A percentile compares a stretch with the other conserved stretches of the same genome.
Conservation (phyloP, 1,140 invertebrate genomes). For the Bombus consobrinus region DNA sequence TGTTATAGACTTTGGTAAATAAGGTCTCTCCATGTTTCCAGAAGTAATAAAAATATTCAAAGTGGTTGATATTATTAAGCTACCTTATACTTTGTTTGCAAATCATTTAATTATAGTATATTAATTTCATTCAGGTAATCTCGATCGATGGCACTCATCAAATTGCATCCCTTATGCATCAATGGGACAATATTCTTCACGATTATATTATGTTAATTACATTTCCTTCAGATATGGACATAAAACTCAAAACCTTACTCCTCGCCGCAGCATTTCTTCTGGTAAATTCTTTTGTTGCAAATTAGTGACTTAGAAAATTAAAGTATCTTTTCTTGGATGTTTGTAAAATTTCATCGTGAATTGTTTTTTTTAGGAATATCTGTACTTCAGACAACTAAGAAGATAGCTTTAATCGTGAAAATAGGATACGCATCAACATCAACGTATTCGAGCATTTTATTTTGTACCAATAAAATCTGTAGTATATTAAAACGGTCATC, state of each 20-base stretch:
- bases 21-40: neutral
- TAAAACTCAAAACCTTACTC: constrained; percentile 74
- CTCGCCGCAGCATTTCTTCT: constrained; percentile 74
- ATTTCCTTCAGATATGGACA: constrained; percentile 66
- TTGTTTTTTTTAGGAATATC: constrained; percentile 62
- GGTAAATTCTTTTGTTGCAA: constrained; percentile 55
- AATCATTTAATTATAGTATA: neutral
- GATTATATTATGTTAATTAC: constrained; percentile 73
- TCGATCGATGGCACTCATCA: constrained; percentile 70
- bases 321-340: too few relatives aligned
- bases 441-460: too few relatives aligned
- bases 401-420: neutral
- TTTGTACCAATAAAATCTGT: too few relatives aligned
- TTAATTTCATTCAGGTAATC: constrained; percentile 60
- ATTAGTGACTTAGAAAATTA: neutral
- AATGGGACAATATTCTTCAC: constrained; percentile 67
- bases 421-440: too few relatives aligned
- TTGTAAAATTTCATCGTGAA: neutral
- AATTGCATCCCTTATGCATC: constrained; percentile 73
- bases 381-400: constrained; percentile 56
- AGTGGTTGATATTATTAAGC: neutral
- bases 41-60: neutral
- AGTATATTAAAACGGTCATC: neutral
- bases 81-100: neutral
- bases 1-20: too few relatives aligned